These are phyloP conservation scores for Tragelaphus eurycerus DNA, from an alignment of 2,797 vertebrate species.

Conservation along the genomic window DNA sequence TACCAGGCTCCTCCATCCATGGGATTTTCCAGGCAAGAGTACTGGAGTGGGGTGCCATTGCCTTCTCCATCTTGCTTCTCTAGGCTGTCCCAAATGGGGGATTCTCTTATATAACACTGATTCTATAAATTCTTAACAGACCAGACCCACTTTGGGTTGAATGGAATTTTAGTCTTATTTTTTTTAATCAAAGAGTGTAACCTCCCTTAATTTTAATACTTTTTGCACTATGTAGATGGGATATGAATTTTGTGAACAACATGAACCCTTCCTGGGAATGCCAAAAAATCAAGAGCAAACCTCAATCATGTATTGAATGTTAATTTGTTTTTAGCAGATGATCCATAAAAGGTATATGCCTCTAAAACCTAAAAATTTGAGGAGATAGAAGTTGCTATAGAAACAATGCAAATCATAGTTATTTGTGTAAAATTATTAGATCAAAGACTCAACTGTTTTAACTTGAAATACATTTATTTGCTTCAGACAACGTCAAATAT, in stretches of 20 bases:
- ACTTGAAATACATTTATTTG: neutral
- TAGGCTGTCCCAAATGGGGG: neutral
- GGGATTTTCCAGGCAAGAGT: no score
- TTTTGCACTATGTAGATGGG: neutral
- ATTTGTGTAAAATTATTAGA: neutral
- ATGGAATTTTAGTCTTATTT: constrained; percentile 51
- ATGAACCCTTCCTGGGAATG: constrained; percentile 10
- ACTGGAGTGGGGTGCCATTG: no score
- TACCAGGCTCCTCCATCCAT: no score
- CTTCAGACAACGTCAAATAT: neutral
- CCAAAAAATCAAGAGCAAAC: constrained; percentile 21
- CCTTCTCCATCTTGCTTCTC: neutral
- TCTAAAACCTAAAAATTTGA: constrained; percentile 12
- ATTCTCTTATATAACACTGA: constrained; percentile 40
- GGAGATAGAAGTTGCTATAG: neutral
- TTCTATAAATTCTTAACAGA: constrained; percentile 63
- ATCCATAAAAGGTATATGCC: neutral
- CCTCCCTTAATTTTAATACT: constrained; percentile 14
- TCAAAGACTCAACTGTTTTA: neutral
- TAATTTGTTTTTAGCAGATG: constrained; percentile 27
- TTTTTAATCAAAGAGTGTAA: constrained; percentile 22
- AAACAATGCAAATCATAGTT: constrained; percentile 33
- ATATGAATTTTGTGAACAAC: constrained; percentile 22
- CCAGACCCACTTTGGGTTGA: constrained; percentile 31
- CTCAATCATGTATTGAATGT: neutral